Base-by-base conservation (phyloP, 2,797 vertebrate species). In the Borostomias antarcticus region DNA sequence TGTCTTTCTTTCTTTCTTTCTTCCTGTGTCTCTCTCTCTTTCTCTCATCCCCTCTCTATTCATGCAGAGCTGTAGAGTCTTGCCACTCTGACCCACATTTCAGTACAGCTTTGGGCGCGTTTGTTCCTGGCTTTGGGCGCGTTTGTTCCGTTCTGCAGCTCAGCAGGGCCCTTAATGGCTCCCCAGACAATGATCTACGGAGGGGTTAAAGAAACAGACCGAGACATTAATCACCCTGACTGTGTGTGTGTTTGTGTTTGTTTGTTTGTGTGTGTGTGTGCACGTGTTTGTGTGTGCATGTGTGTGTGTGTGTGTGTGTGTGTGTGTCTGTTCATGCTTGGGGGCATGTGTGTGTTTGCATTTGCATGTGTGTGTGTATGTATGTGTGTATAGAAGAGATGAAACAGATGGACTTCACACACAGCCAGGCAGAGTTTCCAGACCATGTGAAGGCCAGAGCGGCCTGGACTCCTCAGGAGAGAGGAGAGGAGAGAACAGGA, bases 81-180 rank as follows among this genome's bases (percentile, higher is more conserved):
- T 47, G 40, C 6, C n/a, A 30, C 15, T 10, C 43, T 47, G 25
- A 61, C 15, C 43, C n/a, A 11, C 11, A 17, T 61, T 26, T 30
- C 40, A 48, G 6, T 69, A 53, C 58, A 11, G 26, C 52, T 29
- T 65, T 65, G 13, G 19, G 51, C 66, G 57, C 28, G 3, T 53
- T 73, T 75, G 66, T 79, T 76, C 77, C 58, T 21, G 35, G 26
- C 52, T 29, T 65, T 65, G 13, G 19, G 51, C 66, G 57, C 28
- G 3, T 53, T 73, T 75, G 66, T 79, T 76, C 77, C 64, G 69
- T 71, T 75, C 77, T 68, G 70, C 10, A 52, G 51, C 28, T 68
- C 58, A 32, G 37, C 37, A n/a, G 54, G 51, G 32, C 13, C 23
- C 50, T 28, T 64, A 64, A 60, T 52, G 62, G 35, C n/a, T 35